Evolutionary conservation across 2,888 invertebrate species (phyloP).

Genomic region (Cataglyphis altisquamis): DNA sequence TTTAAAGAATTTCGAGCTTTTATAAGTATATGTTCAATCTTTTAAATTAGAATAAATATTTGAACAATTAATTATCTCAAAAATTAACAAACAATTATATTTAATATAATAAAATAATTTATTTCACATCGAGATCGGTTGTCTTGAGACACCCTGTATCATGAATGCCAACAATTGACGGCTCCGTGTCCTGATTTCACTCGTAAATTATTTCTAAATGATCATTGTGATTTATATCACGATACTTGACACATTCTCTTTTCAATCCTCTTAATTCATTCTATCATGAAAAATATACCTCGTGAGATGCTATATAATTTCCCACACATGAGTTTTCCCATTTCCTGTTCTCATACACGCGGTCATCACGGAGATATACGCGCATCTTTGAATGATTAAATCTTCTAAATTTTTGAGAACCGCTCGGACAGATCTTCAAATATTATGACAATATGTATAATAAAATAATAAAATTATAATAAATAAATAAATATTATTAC

Average conservation of each 20-base stretch:
- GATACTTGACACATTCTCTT: not conserved
- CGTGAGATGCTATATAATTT: not conserved
- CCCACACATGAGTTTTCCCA: conserved; percentile 22
- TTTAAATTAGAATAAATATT: not conserved
- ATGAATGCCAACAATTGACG: not conserved
- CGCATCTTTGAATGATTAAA: not conserved
- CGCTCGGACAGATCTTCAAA: not conserved
- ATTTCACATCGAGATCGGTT: not conserved
- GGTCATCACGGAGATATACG: not conserved
- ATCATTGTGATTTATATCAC: conserved; percentile 22
- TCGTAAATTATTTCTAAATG: conserved; percentile 31
- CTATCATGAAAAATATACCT: not conserved
- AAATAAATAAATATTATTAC: not conserved
- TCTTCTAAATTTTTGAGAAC: not conserved
- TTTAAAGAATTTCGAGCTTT: not conserved
- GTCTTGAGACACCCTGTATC: not conserved
- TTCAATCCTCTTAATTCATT: not conserved
- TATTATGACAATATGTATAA: not conserved
- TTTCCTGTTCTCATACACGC: not conserved
- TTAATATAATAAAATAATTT: not conserved
- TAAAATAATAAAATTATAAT: not conserved
- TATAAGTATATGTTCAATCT: not conserved
- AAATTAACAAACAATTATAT: not conserved
- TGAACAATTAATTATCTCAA: not conserved
- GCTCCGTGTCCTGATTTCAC: not conserved